Evolutionary conservation across 2,888 invertebrate genomes (phyloP).

Genomic region (Willowsia nigromaculata): DNA sequence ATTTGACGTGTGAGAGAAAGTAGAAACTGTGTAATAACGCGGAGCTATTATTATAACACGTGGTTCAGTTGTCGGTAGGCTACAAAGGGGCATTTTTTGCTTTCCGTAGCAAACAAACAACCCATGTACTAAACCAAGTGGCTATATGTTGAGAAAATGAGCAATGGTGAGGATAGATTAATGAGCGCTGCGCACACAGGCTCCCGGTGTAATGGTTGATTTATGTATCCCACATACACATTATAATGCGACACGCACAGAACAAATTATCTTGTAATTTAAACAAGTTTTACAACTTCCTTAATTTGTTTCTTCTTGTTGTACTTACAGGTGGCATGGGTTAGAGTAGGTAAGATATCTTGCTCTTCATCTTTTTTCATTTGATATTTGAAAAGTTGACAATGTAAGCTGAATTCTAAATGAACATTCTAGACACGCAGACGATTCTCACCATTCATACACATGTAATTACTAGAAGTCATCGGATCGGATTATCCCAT

Average conservation of each 20-base stretch:
- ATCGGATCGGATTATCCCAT: conserved; percentile 90
- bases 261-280: conserved; percentile 56
- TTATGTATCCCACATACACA: conserved; percentile 27
- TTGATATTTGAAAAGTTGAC: background rate
- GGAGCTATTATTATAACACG: conserved; percentile 35
- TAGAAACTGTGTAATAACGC: background rate
- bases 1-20: conserved; percentile 21
- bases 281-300: conserved; percentile 54
- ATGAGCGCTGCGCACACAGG: conserved; percentile 5
- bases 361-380: background rate
- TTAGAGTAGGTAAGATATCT: conserved; percentile 84
- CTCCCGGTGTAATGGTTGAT: conserved; percentile 40
- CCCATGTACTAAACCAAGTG: background rate
- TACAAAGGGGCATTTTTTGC: background rate
- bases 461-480: conserved; percentile 94
- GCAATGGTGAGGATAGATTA: conserved; percentile 19
- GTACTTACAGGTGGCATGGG: conserved; percentile 89
- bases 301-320: conserved; percentile 24
- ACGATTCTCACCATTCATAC: conserved; percentile 94
- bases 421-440: conserved; percentile 86
- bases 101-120: too few species aligned
- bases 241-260: conserved; percentile 27
- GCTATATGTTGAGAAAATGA: conserved; percentile 20
- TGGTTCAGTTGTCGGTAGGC: background rate
- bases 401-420: background rate